Percentiles rank a stretch among this genome's conserved stretches.
Evolutionary conservation across 2,888 invertebrate genomes (phyloP).

Genomic region (Cephus pygmeus): DNA sequence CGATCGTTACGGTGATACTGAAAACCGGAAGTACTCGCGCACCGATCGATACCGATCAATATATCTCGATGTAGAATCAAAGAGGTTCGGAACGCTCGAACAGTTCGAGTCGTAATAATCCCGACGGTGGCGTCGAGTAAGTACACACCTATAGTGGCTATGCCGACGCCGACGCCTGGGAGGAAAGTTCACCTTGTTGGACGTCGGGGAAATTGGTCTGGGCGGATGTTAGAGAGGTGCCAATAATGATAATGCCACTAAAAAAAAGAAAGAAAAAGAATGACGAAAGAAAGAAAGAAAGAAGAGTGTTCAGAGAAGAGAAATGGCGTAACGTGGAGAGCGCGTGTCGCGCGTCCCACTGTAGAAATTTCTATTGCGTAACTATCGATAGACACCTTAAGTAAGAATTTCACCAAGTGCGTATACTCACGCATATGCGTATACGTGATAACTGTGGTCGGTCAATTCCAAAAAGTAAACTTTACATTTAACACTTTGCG

Average conservation of each 20-base stretch:
- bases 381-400: background rate
- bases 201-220: conserved; percentile 23
- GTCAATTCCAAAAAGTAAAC: background rate
- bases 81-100: background rate
- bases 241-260: conserved; percentile 1
- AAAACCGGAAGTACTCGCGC: background rate
- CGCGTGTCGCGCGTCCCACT: background rate
- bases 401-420: background rate
- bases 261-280: conserved; percentile 12
- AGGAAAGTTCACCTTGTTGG: background rate
- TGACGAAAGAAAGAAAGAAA: conserved; percentile 11
- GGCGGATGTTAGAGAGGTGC: conserved; percentile 7
- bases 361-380: background rate
- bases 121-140: background rate
- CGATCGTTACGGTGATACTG: background rate
- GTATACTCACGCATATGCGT: background rate
- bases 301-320: background rate
- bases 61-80: background rate
- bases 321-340: conserved; percentile 22
- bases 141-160: background rate
- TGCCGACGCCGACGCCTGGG: background rate
- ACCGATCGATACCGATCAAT: background rate
- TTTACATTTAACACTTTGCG: background rate
- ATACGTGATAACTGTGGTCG: background rate
- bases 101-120: background rate